Percentiles rank a stretch among this genome's conserved stretches.
Conservation (phyloP, 2,113 vertebrate genomes). For the Heteronetta atricapilla region DNA sequence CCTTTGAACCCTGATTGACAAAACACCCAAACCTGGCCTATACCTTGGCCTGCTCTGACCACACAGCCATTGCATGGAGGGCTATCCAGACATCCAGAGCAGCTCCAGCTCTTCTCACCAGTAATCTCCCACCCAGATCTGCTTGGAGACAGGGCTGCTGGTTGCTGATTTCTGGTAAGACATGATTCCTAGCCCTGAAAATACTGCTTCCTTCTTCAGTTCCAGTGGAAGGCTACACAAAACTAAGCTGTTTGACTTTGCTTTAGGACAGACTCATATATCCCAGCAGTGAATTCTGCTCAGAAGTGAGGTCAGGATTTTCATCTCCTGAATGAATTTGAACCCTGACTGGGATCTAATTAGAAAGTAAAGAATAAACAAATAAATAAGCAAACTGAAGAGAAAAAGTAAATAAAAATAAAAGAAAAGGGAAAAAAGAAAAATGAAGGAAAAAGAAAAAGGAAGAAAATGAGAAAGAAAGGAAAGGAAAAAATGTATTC, state of each 20-base stretch:
- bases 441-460: fast-evolving
- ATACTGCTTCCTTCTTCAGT: background rate
- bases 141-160: background rate
- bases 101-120: background rate
- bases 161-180: background rate
- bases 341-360: background rate
- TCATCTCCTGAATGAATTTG: background rate
- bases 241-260: slow-evolving; percentile 7
- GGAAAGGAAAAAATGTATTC: background rate
- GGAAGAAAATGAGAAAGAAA: background rate
- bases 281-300: background rate
- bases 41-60: background rate
- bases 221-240: background rate
- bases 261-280: background rate
- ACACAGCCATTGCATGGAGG: fast-evolving
- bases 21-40: background rate
- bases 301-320: slow-evolving; percentile 7
- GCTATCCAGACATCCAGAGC: background rate
- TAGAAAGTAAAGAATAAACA: background rate
- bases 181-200: background rate
- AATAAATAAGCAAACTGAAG: background rate
- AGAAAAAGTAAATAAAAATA: fast-evolving
- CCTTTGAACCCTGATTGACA: background rate
- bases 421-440: background rate
- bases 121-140: background rate